Conservation (phyloP, 2,113 vertebrate species). For the Thinocorus orbignyianus region DNA sequence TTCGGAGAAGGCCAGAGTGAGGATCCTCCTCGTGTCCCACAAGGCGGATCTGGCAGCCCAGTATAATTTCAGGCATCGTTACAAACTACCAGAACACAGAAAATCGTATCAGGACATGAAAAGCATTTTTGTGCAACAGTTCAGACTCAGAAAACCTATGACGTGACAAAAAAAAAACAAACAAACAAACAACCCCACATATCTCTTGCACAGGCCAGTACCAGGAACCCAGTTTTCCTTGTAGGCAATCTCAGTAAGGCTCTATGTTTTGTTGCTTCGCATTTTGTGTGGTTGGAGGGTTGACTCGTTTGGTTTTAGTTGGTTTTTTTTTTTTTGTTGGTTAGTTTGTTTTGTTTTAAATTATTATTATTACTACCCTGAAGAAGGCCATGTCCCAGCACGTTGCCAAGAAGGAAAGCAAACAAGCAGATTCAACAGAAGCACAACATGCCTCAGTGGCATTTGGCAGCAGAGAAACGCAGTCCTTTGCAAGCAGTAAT, state of each 20-base stretch:
- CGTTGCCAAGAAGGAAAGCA: background rate
- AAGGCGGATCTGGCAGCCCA: background rate
- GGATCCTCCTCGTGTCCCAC: background rate
- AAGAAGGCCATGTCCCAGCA: background rate
- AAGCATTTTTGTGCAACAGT: background rate
- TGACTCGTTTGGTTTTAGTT: background rate
- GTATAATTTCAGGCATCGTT: background rate
- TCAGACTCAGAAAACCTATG: background rate
- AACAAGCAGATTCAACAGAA: background rate
- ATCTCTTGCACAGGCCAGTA: background rate
- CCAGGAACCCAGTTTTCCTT: background rate
- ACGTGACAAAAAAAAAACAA: background rate
- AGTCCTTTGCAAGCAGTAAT: background rate
- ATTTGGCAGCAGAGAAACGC: background rate
- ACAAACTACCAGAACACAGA: background rate
- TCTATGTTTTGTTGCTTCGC: accelerated
- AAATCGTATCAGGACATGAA: background rate
- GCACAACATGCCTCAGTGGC: background rate
- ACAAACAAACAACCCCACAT: background rate
- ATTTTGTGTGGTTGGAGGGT: background rate
- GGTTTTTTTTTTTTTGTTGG: background rate
- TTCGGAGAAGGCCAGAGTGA: background rate
- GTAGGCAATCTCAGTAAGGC: background rate
- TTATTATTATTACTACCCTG: background rate
- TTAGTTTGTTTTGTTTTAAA: background rate